Evolutionary conservation across 2,888 invertebrate species (phyloP), one percentile per base, ranked within the genome.

Genomic region (Epiblema foenella): DNA sequence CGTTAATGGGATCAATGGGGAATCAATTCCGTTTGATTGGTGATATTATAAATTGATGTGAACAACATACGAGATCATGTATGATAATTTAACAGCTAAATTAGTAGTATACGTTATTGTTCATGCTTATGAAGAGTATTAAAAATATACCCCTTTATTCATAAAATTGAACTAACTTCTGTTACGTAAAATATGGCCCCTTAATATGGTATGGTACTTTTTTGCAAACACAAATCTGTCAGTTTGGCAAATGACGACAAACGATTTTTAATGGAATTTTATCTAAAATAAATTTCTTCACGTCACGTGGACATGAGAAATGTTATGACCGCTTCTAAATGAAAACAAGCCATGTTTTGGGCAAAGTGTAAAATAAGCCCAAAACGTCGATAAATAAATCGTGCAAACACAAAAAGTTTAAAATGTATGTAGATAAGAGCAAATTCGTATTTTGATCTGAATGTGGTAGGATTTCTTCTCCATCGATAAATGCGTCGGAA

Each of bases 11-110:
- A 75, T 74, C 76, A 73, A 71, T 76, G 76, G 77, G 81, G 80
- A 86, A 85, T 84, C 85, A 81, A 87, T 87, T 83, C 81, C 72
- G 74, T 77, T 79, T 83, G 82, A 86, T 85, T 81, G 80, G 79
- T 78, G 75, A 75, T 78, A 83, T 83, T 80, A 82, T 82, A 84
- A 85, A 85, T 86, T 73, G 79, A 74, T 77, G 46, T 63, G 74
- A 78, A 79, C 77, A 86, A 81, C 81, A 78, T 73, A 75, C 75
- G 72, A 81, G 85, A 86, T 83, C 81, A 81, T 81, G 79, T 83
- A 81, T 79, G 66, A 77, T 87, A 83, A 86, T 85, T 82, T 80
- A 80, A 78, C 78, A 75, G 78, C 81, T 81, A 81, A 80, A 79
- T 73, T 81, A 73, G 59, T 81, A 80, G 71, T 81, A 73, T 54